A percentile compares a stretch with the other conserved stretches of the same genome.
phyloP scores from a whole-genome alignment of 1,140 invertebrate species.

The Apis cerana region DNA sequence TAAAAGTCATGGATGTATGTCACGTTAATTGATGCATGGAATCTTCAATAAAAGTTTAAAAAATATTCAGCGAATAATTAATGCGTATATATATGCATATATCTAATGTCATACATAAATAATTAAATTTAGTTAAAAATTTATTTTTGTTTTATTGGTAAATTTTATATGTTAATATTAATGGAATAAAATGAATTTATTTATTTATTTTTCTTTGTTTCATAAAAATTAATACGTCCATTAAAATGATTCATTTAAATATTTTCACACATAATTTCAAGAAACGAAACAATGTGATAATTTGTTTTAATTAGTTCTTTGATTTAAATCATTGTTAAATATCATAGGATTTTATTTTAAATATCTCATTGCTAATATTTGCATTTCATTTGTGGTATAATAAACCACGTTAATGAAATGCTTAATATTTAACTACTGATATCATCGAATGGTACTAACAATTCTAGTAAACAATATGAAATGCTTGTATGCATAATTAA shows the following conservation, averaged over 20 bases:
- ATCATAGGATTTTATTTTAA: not conserved
- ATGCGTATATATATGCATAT: not conserved
- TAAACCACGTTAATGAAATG: conserved; percentile 25
- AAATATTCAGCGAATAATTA: not conserved
- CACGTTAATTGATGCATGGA: not conserved
- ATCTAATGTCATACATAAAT: too few relatives aligned
- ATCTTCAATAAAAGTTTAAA: not conserved
- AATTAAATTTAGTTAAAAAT: too few relatives aligned
- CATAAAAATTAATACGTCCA: not conserved
- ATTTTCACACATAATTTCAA: not conserved
- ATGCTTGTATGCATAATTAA: conserved; percentile 24
- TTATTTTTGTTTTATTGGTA: too few relatives aligned
- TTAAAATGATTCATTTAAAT: not conserved
- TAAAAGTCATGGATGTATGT: conserved; percentile 8
- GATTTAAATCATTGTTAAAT: not conserved
- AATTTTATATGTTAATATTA: too few relatives aligned
- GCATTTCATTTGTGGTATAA: not conserved
- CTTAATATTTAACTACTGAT: conserved; percentile 29
- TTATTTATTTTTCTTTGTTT: too few relatives aligned
- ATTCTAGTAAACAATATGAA: conserved; percentile 27
- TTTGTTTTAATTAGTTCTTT: not conserved
- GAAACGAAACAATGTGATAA: not conserved
- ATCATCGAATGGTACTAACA: not conserved
- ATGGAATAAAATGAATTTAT: not conserved
- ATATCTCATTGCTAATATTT: not conserved